Evolutionary conservation across 2,113 vertebrate genomes (phyloP).

Genomic region (Willisornis vidua): DNA sequence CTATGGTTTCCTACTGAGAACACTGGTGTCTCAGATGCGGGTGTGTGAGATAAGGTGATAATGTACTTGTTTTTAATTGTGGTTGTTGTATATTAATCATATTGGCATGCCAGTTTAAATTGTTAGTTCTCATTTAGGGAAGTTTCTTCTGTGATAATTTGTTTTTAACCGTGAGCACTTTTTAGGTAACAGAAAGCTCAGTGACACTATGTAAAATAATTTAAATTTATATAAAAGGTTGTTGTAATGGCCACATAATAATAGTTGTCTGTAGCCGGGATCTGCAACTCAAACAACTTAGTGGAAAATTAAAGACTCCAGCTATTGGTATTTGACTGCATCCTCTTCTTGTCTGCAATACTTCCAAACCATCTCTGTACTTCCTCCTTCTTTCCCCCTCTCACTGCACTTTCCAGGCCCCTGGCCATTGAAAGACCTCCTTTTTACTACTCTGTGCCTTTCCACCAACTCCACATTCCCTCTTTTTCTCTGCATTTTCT

Average conservation of each 20-base stretch:
- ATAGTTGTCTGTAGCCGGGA: neutral
- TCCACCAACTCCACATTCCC: neutral
- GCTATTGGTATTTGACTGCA: neutral
- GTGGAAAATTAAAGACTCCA: neutral
- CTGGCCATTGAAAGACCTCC: neutral
- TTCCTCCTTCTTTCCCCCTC: neutral
- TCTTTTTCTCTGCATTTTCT: neutral
- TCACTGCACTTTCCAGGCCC: neutral
- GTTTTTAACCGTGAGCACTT: neutral
- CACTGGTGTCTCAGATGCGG: neutral
- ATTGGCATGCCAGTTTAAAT: neutral
- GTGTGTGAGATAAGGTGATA: neutral
- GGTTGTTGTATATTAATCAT: neutral
- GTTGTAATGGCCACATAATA: neutral
- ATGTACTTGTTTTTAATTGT: neutral
- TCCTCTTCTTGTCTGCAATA: neutral
- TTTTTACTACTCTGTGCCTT: neutral
- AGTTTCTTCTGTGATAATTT: neutral
- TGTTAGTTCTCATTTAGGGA: neutral
- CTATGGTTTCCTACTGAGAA: neutral
- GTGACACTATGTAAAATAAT: neutral
- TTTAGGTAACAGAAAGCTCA: neutral
- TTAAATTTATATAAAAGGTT: neutral
- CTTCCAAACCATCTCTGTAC: neutral
- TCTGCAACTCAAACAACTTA: neutral